Evolutionary conservation across 1,140 invertebrate genomes (phyloP).

Genomic region (Diachasma alloeum): DNA sequence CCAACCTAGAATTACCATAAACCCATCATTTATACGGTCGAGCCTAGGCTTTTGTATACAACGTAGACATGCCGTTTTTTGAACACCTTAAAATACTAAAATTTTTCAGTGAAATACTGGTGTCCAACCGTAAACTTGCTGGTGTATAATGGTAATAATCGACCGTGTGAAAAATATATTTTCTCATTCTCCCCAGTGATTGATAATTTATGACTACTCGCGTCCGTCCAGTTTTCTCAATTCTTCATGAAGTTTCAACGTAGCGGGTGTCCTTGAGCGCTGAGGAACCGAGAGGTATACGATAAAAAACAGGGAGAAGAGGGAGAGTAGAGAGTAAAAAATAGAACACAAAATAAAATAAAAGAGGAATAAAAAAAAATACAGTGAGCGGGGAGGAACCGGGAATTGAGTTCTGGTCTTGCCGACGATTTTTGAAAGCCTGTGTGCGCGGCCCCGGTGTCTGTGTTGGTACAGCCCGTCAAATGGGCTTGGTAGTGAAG

Average conservation of each 20-base stretch:
- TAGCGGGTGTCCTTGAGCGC: conserved; percentile 1
- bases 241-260: conserved; percentile 7
- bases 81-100: conserved; percentile 52
- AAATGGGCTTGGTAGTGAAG: background rate
- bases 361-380: background rate
- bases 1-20: conserved; percentile 54
- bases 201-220: background rate
- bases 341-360: conserved; percentile 19
- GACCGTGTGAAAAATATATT: background rate
- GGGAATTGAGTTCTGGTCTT: conserved; percentile 4
- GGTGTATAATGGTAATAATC: no score
- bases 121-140: background rate
- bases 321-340: background rate
- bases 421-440: background rate
- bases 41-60: conserved; percentile 31
- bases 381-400: background rate
- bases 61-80: conserved; percentile 28
- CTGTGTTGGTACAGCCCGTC: background rate
- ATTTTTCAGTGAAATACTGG: conserved; percentile 27
- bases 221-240: background rate
- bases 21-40: conserved; percentile 56
- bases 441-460: background rate
- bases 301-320: background rate
- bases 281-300: background rate
- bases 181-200: background rate